Evolutionary conservation across 2,113 vertebrate genomes (phyloP).

Genomic region (Pelvicachromis taeniatus): DNA sequence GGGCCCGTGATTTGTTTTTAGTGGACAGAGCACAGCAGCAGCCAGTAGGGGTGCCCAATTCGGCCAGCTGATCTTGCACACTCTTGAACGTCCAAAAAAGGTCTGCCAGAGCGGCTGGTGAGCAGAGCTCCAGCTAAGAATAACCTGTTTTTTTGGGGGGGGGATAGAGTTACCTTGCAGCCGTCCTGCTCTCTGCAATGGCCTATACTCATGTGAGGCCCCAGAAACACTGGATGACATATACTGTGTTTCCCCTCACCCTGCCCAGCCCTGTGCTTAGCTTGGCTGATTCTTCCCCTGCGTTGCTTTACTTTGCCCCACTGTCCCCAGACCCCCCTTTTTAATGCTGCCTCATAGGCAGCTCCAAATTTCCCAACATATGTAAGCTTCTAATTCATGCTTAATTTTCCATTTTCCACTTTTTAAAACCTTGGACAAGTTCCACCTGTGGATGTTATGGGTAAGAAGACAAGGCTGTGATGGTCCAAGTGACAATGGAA

Average conservation of each 20-base stretch:
- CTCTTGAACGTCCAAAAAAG: conserved; percentile 69
- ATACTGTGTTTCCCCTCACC: conserved; percentile 10
- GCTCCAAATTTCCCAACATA: conserved; percentile 50
- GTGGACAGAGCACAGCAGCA: not conserved
- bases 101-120: conserved; percentile 53
- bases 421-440: not conserved
- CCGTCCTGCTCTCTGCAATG: conserved; percentile 38
- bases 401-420: not conserved
- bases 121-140: conserved; percentile 67
- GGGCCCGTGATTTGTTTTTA: not conserved
- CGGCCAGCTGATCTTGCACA: conserved; percentile 9
- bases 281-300: conserved; percentile 35
- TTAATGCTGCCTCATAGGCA: conserved; percentile 56
- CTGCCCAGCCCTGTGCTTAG: conserved; percentile 38
- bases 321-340: conserved; percentile 39
- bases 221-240: conserved; percentile 54
- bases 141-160: conserved; percentile 53
- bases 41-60: conserved; percentile 1
- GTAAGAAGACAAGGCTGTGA: conserved; percentile 18
- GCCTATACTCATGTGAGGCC: conserved; percentile 71
- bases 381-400: not conserved
- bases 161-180: conserved; percentile 68
- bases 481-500: conserved; percentile 33
- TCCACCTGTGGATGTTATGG: conserved; percentile 35
- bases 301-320: conserved; percentile 7